These are phyloP conservation scores for Cryptus armator DNA, from an alignment of 2,888 invertebrate species.

Conservation along the genomic window DNA sequence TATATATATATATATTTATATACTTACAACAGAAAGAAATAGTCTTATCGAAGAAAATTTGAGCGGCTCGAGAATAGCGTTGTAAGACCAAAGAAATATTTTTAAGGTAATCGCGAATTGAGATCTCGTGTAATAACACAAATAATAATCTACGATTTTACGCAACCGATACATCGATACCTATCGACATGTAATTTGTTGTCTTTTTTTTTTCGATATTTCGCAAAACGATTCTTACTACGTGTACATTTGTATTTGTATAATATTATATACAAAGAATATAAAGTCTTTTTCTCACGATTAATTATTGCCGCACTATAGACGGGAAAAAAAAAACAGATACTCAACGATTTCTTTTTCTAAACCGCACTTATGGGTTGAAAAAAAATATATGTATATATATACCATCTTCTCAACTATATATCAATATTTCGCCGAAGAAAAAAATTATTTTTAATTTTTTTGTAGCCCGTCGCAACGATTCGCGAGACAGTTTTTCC, in stretches of 20 bases:
- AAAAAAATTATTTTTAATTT: background rate
- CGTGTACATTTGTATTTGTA: conserved; percentile 43
- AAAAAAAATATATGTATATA: conserved; percentile 35
- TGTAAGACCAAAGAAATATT: background rate
- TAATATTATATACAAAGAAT: conserved; percentile 64
- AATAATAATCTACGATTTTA: background rate
- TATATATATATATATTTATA: background rate
- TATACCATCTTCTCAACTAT: conserved; percentile 34
- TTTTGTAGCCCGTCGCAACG: background rate
- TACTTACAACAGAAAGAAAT: background rate
- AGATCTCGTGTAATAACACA: background rate
- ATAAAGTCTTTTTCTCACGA: conserved; percentile 61
- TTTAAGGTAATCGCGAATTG: background rate
- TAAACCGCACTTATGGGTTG: conserved; percentile 29
- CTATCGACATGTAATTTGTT: too few species aligned
- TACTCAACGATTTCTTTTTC: conserved; percentile 37
- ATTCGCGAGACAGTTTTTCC: conserved; percentile 24
- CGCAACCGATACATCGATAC: background rate
- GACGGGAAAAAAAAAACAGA: conserved; percentile 17
- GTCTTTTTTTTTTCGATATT: background rate
- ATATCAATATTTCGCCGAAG: conserved; percentile 18
- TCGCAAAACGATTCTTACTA: conserved; percentile 22
- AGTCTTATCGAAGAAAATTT: conserved; percentile 22
- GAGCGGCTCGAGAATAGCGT: background rate
- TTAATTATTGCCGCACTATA: conserved; percentile 53